phyloP scores from a whole-genome alignment of 2,797 vertebrate genomes.

The Capromys pilorides region DNA sequence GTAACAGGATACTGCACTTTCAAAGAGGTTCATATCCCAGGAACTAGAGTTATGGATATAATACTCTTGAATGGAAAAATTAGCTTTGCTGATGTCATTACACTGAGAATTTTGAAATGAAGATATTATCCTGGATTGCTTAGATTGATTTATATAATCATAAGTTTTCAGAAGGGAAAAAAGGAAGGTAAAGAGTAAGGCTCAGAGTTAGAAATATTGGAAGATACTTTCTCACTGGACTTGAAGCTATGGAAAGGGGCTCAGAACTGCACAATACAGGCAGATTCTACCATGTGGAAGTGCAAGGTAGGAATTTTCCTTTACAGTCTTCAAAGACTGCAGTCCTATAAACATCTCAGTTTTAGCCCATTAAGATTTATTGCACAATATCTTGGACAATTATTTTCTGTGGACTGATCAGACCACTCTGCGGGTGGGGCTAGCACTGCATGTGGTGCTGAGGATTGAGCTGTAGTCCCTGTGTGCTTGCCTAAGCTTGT shows the following conservation, averaged over 20 bases:
- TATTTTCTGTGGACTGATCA: no score
- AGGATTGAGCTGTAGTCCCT: no score
- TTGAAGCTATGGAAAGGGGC: neutral
- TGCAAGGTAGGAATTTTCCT: neutral
- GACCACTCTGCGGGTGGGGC: no score
- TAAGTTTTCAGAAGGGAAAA: neutral
- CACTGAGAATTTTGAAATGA: neutral
- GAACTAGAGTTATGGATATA: neutral
- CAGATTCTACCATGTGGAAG: neutral
- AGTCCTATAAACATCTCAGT: neutral
- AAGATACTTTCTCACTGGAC: neutral
- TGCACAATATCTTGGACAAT: neutral
- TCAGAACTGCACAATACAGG: neutral
- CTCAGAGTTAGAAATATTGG: neutral
- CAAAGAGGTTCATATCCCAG: neutral
- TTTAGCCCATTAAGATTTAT: neutral
- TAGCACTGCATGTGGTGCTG: no score
- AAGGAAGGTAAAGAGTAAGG: neutral
- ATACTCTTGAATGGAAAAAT: neutral
- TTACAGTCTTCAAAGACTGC: neutral
- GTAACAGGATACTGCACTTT: neutral
- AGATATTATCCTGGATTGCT: neutral
- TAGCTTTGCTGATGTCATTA: slow-evolving; percentile 14
- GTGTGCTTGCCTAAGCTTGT: no score
- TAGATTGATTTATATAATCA: neutral